Evolutionary conservation across 2,888 invertebrate species (phyloP).

Genomic region (Folsomia manolachei): DNA sequence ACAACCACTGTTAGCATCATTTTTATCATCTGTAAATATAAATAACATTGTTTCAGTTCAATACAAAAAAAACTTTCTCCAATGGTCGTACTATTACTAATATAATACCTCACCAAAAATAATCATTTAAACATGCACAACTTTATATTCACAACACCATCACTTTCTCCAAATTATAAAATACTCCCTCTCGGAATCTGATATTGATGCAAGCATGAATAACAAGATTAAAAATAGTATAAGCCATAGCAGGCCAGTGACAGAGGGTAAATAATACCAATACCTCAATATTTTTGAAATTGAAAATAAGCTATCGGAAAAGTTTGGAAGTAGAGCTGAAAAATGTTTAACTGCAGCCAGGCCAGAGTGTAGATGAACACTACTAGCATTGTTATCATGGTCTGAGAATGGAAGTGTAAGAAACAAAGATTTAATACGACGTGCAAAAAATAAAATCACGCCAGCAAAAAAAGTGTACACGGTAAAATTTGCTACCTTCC

Average conservation of each 20-base stretch:
- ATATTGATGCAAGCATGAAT: conserved; percentile 54
- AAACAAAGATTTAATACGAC: too few species aligned
- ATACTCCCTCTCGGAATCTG: conserved; percentile 52
- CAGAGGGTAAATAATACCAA: conserved; percentile 52
- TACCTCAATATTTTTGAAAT: too few species aligned
- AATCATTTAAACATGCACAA: too few species aligned
- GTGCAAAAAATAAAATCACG: neutral
- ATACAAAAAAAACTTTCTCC: too few species aligned
- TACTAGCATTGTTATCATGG: neutral
- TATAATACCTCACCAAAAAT: too few species aligned
- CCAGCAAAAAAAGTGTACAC: neutral
- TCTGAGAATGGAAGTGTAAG: neutral
- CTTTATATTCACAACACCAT: too few species aligned
- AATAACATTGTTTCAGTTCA: too few species aligned
- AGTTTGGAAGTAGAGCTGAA: conserved; percentile 18
- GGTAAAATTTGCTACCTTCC: conserved; percentile 66
- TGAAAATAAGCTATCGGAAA: neutral
- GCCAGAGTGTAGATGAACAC: conserved; percentile 54
- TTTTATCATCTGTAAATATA: conserved; percentile 60
- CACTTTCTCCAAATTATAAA: neutral
- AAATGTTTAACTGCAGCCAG: conserved; percentile 56
- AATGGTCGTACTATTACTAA: too few species aligned
- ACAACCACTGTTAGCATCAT: conserved; percentile 61
- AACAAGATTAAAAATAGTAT: conserved; percentile 53
- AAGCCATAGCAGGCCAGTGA: conserved; percentile 53